These are phyloP conservation scores for Chitala chitala DNA, from an alignment of 2,113 vertebrate genomes.

Conservation along the genomic window DNA sequence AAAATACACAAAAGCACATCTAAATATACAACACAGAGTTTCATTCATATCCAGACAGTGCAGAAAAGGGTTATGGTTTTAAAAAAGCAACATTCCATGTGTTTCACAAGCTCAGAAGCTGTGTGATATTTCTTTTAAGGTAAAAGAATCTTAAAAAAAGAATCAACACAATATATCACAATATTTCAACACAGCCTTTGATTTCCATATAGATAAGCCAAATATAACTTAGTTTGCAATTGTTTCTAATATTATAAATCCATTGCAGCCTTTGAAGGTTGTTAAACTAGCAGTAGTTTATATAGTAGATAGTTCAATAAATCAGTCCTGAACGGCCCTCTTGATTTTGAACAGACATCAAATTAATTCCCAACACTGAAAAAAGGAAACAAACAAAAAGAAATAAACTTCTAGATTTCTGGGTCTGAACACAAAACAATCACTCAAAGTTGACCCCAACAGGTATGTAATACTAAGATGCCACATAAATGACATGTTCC, in stretches of 20 bases:
- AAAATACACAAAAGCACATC: slow-evolving; percentile 86
- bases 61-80: slow-evolving; percentile 71
- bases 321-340: slow-evolving; percentile 69
- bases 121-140: slow-evolving; percentile 43
- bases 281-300: slow-evolving; percentile 56
- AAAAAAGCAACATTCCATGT: slow-evolving; percentile 73
- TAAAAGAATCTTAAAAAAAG: slow-evolving; percentile 60
- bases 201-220: slow-evolving; percentile 70
- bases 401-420: slow-evolving; percentile 66
- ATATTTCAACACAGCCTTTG: slow-evolving; percentile 63
- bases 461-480: slow-evolving; percentile 77
- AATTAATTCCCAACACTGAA: slow-evolving; percentile 61
- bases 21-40: slow-evolving; percentile 78
- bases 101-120: slow-evolving; percentile 66
- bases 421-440: slow-evolving; percentile 68
- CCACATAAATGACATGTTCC: slow-evolving; percentile 68
- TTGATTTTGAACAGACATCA: slow-evolving; percentile 50
- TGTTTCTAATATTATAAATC: slow-evolving; percentile 62
- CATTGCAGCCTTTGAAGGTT: slow-evolving; percentile 56
- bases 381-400: slow-evolving; percentile 41
- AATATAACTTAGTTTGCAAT: slow-evolving; percentile 67
- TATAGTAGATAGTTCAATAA: slow-evolving; percentile 51
- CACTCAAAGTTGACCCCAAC: slow-evolving; percentile 72
- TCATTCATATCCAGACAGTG: slow-evolving; percentile 85
- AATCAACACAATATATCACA: slow-evolving; percentile 71